Base-by-base conservation (phyloP, 92 coral and sea anemone species). In the Porites lobata region DNA sequence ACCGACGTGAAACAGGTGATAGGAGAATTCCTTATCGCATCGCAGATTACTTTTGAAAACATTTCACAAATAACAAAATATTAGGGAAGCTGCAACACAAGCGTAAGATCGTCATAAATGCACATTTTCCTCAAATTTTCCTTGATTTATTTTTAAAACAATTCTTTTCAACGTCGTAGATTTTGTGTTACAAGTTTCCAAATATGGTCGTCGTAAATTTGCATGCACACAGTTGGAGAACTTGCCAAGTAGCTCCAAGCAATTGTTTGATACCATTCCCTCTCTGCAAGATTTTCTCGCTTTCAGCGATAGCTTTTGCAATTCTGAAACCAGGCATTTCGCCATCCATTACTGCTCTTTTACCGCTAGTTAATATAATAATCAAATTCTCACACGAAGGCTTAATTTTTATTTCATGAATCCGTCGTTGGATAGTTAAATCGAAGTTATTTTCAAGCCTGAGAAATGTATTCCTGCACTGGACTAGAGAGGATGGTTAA, bases 201-300 rank as follows among this genome's bases (percentile, higher is more conserved):
- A 89, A 89, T 89, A 89, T 71, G 92, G 81, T 88, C 78, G 80
- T 76, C 15, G 78, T 56, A 75, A 78, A 92, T 92, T 92, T 92
- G 93, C 93, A 89, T 92, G 59, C 81, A 9, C 95, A 9, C 93
- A 66, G 78, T 84, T 73, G 95, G 93, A 89, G 19, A 61, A 50
- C 73, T 20, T 24, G 72, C 32, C 72, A 6, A 12, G 50, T 50
- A 72, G 26, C 75, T 84, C 32, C 64, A 6, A 12, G 50, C 20
- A 72, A 32, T 84, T 84, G 87, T 73, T 84, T 75, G 80, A 74
- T 7, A 80, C 81, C 61, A 75, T 84, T 15, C 87, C 87, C 64
- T 26, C 87, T 84, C 80, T 65, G 74, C 73, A 84, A 84, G 59
- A 58, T 74, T 72, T 63, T 51, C 65, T 83, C 24, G 75, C 81